Percentiles rank a stretch among this genome's conserved stretches.
phyloP scores from a whole-genome alignment of 2,797 vertebrate species.

The Poeciliopsis turneri region DNA sequence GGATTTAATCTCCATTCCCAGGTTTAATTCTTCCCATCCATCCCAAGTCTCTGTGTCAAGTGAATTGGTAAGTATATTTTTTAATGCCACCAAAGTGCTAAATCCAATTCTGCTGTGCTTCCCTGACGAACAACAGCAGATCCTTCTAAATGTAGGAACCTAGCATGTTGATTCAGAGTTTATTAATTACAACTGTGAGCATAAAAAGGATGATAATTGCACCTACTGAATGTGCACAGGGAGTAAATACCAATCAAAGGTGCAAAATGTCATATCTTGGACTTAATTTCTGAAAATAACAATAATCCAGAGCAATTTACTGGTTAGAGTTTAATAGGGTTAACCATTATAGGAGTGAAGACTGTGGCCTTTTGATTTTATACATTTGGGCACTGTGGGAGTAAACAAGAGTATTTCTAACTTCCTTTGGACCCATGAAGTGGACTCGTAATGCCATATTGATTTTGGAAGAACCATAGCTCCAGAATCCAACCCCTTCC shows the following conservation, averaged over 20 bases:
- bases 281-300: conserved; percentile 77
- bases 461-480: conserved; percentile 44
- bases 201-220: conserved; percentile 9
- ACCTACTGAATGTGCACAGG: conserved; percentile 15
- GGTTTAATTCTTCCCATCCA: not conserved
- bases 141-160: not conserved
- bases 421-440: conserved; percentile 23
- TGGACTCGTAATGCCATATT: conserved; percentile 56
- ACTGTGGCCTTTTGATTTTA: conserved; percentile 66
- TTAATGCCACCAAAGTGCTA: not conserved
- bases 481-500: not conserved
- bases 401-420: conserved; percentile 19
- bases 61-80: not conserved
- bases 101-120: not conserved
- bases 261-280: conserved; percentile 63
- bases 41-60: not conserved
- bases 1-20: not conserved
- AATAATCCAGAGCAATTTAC: conserved; percentile 72
- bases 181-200: not conserved
- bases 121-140: not conserved
- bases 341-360: conserved; percentile 35
- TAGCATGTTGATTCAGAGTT: too few relatives aligned
- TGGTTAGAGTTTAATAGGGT: conserved; percentile 68
- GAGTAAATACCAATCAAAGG: conserved; percentile 66
- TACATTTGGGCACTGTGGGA: conserved; percentile 30